These are phyloP conservation scores for Neoniphon sammara DNA, from an alignment of 2,797 vertebrate genomes.

Conservation along the genomic window DNA sequence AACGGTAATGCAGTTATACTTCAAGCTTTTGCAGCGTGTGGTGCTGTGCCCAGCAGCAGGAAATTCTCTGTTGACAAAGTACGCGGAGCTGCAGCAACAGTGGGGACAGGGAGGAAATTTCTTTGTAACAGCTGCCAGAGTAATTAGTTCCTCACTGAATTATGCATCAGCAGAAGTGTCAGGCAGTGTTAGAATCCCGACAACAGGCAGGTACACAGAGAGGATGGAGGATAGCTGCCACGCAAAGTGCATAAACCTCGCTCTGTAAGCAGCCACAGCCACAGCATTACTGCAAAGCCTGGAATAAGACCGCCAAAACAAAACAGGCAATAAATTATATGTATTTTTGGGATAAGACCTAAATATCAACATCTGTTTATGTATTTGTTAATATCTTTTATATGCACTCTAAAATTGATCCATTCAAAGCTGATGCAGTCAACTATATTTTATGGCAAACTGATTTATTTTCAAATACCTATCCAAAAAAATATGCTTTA, in stretches of 20 bases:
- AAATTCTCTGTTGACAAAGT: conserved; percentile 74
- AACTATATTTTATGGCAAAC: neutral
- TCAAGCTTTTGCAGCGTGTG: conserved; percentile 48
- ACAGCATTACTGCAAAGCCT: conserved; percentile 28
- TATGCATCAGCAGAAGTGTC: conserved; percentile 82
- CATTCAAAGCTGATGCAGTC: neutral
- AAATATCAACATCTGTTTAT: neutral
- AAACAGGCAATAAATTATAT: conserved; percentile 21
- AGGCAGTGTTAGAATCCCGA: conserved; percentile 71
- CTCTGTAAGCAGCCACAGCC: conserved; percentile 38
- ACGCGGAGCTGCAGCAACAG: conserved; percentile 67
- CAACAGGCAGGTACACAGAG: conserved; percentile 65
- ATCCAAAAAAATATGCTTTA: no score
- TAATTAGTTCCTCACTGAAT: conserved; percentile 83
- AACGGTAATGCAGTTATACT: conserved; percentile 52
- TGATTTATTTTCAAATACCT: no score
- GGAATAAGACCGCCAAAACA: conserved; percentile 36
- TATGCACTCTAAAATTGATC: no score
- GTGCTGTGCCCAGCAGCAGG: conserved; percentile 65
- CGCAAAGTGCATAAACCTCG: conserved; percentile 59
- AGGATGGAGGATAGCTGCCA: conserved; percentile 65
- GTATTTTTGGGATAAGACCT: neutral
- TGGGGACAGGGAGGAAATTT: conserved; percentile 74
- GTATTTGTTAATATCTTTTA: no score
- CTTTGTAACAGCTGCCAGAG: conserved; percentile 80